Evolutionary conservation across 64 coral and sea anemone genomes (phyloP), one percentile per base, ranked within the genome.

Genomic region (Platygyra sinensis): DNA sequence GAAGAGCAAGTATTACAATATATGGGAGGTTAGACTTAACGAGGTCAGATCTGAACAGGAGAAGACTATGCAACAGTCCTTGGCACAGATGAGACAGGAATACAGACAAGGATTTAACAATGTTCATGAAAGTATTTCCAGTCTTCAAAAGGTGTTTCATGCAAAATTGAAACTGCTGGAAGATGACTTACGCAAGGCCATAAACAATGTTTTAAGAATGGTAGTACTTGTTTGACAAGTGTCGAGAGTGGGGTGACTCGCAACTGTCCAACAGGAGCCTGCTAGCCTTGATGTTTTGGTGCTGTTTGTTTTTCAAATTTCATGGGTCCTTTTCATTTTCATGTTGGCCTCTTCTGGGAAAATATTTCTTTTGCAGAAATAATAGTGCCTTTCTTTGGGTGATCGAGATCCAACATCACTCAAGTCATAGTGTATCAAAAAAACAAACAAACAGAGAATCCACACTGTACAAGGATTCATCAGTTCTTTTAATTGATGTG

Each of bases 201-300:
- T 97, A 60, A 97, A 96, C 80, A 96, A 96, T 94, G 92, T 96
- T 4, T 39, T 96, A 25, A 93, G 91, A 51, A 96, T 96, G 95
- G 95, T 96, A n/a, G 91, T 96, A 30, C 61, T 82, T 89, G 81
- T 88, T 8, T 94, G 27, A 84, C 51, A 29, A 30, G 52, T 29
- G 19, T 46, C 8, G 3, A 46, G 7, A 72, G 17, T 39, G 60
- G 4, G 3, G 13, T 17, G 4, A 16, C 54, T 14, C 11, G 10
- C 8, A 13, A 12, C 54, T 57, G 54, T 57, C 11, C 8, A 11
- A 57, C 15, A 16, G 10, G 10, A 57, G 10, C 54, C 54, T 57
- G 54, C 0, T 0, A 15, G 2, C 42, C 42, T 46, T 46, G 42
- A 5, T 5, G 42, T 46, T 46, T 46, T 5, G 42, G 42, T 46